Evolutionary conservation across 2,888 invertebrate species (phyloP).

Genomic region (Phasia obesa): DNA sequence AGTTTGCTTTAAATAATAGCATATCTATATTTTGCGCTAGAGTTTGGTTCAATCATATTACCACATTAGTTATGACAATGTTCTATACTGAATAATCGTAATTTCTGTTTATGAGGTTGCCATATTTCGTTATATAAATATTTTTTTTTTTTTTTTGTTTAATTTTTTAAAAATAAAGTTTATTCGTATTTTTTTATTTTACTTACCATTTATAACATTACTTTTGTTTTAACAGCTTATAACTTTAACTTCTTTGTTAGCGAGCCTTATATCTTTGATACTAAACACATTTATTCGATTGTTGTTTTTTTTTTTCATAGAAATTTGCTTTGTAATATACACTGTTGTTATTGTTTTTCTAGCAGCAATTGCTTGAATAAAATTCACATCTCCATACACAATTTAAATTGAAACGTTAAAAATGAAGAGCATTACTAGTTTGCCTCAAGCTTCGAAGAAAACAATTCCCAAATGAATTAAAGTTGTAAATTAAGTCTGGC

Average conservation of each 20-base stretch:
- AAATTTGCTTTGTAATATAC: not conserved
- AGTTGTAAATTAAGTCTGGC: not conserved
- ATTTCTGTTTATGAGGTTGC: no score
- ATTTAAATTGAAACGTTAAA: conserved; percentile 17
- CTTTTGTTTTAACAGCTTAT: conserved; percentile 29
- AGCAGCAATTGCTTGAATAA: not conserved
- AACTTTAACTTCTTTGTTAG: not conserved
- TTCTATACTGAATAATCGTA: no score
- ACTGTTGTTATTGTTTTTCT: not conserved
- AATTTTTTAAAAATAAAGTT: no score
- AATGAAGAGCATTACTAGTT: not conserved
- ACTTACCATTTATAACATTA: conserved; percentile 63
- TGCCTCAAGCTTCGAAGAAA: not conserved
- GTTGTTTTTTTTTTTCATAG: not conserved
- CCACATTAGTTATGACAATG: no score
- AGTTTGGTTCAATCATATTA: no score
- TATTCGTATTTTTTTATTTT: not conserved
- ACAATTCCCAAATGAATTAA: conserved; percentile 10
- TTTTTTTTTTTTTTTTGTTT: no score
- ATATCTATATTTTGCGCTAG: no score
- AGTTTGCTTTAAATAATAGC: no score
- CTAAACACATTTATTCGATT: not conserved
- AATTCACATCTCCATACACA: not conserved
- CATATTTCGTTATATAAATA: no score
- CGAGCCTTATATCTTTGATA: not conserved